Base-by-base conservation (phyloP, 1,140 invertebrate species). In the Bombyx mandarina region DNA sequence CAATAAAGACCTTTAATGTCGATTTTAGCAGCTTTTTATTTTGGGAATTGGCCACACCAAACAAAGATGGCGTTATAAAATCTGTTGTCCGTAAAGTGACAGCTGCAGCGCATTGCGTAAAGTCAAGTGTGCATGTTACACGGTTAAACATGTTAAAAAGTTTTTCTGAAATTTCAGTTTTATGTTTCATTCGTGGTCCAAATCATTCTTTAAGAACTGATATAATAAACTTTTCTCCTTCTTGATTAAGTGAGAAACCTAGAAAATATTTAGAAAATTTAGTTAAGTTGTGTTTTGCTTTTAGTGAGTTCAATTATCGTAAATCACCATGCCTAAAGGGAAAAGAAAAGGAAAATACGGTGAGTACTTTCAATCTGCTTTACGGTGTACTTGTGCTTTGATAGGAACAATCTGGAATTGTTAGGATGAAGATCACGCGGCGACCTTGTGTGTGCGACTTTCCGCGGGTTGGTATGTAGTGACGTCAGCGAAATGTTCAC, bases 91-190 rank as follows among this genome's bases (percentile, higher is more conserved):
- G 61, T 62, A 66, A 73, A 75, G 63, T 75, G 75, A 80, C 81
- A 84, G 26, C 26, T 35, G 26, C 26, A 35, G 71, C 75, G 77
- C 79, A 86, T 83, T 81, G 80, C 82, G 77, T 75, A 79, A 75
- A 77, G 80, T 83, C 63, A 69, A 75, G 81, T 80, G 83, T 86
- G 83, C 83, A 85, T 85, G 84, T 71, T 79, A 81, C 75, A 82
- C 85, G 72, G 77, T 86, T 85, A 88, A 88, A 87, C 84, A 88
- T 88, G 86, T 87, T 88, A 88, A 88, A 83, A 86, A 86, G 77
- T 79, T 88, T 86, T 87, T 82, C 81, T 86, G 82, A 83, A 83
- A 88, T 86, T 86, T 88, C 82, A 83, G 82, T 88, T 88, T 86
- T 86, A 82, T 85, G 84, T 88, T 86, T 73, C 64, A 86, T 85